Base-by-base conservation (phyloP, 2,888 invertebrate species). In the Periphyllus acericola region DNA sequence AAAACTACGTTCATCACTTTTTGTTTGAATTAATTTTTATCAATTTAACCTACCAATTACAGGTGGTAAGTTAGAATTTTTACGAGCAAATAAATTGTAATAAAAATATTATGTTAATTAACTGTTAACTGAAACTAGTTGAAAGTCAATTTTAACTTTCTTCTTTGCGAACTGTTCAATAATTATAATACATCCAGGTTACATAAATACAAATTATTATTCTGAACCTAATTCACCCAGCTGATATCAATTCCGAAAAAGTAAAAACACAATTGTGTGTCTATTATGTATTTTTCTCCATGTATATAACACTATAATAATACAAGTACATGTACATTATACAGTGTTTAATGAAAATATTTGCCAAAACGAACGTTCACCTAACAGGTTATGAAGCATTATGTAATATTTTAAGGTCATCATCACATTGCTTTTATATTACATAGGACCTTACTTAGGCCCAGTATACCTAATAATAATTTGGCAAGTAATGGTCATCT, bases 341-440 rank as follows among this genome's bases (percentile, higher is more conserved):
- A 60, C 11, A 68, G 29, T 71, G 32, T 29, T 71, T 68, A n/a
- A 71, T 71, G 29, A 29, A 32, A 71, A 71, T 71, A 71, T 32
- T 17, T 29, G 32, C 71, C n/a, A 29, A 71, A 71, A 71, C 29
- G 29, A 32, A 71, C 29, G 32, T 14, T 17, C 29, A 17, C 25
- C 19, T 60, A 60, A 60, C 5, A 60, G 5, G 29, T 71, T 17
- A 29, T 71, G 8, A 11, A 32, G 14, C 29, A 25, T 71, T 72
- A 60, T 29, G 32, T 85, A 60, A 66, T 52, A 21, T 60, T n/a
- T 66, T 80, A n/a, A 14, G 55, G 55, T 55, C 55, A 79, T 25
- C 55, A 25, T n/a, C 34, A 3, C 25, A 80, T n/a, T 34, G 21
- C n/a, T 60, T 36, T 36, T n/a, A 80, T 66, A n/a, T 14, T 29